These are phyloP conservation scores for Copsychus sechellarum DNA, from an alignment of 2,113 vertebrate genomes.

Conservation along the genomic window DNA sequence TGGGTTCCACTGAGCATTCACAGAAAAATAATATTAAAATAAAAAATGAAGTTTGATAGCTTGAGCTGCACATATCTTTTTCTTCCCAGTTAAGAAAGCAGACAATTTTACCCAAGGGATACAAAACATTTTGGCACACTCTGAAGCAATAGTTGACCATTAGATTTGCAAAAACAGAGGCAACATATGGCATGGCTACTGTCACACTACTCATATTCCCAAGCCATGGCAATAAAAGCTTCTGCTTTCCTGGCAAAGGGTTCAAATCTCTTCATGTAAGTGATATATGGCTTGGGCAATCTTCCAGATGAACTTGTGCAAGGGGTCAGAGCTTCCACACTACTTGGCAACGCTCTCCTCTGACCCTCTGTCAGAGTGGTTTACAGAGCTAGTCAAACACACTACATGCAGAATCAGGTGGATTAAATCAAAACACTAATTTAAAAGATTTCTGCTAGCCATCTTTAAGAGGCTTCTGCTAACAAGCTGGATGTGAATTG, in stretches of 20 bases:
- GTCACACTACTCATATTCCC: not conserved
- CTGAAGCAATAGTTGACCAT: not conserved
- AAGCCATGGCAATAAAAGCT: not conserved
- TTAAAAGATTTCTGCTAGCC: constrained; percentile 12
- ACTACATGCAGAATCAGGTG: not conserved
- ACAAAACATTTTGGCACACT: not conserved
- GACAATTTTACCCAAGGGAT: not conserved
- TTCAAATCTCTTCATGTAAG: not conserved
- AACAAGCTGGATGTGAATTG: not conserved
- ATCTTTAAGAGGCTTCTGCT: constrained; percentile 3
- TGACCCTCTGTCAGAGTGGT: not conserved
- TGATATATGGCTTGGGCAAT: not conserved
- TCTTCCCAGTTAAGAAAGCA: not conserved
- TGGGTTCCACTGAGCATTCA: not conserved
- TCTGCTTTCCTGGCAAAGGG: not conserved
- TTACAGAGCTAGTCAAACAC: not conserved
- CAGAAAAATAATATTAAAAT: not conserved
- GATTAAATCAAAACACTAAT: constrained; percentile 13
- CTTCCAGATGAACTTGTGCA: not conserved
- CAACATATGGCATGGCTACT: not conserved
- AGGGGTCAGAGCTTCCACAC: not conserved
- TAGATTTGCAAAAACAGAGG: not conserved
- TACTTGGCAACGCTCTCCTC: not conserved
- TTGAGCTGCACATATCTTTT: not conserved
- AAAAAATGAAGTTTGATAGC: not conserved